phyloP scores from a whole-genome alignment of 1,140 invertebrate genomes.

The Drosophila truncata region DNA sequence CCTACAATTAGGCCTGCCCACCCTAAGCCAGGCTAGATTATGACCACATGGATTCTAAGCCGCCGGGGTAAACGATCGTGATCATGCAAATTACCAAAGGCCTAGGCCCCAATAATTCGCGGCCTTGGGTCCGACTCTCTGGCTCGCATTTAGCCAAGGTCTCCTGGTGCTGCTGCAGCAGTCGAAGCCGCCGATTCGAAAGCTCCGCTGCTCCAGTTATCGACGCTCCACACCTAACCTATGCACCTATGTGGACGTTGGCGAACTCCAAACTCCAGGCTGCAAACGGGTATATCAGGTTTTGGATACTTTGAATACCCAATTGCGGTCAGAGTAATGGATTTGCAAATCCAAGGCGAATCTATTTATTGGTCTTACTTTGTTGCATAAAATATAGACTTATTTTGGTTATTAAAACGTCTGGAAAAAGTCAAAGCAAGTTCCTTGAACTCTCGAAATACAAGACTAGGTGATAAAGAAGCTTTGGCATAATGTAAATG shows the following conservation, averaged over 20 bases:
- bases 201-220: conserved; percentile 69
- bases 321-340: conserved; percentile 32
- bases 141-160: conserved; percentile 40
- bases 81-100: conserved; percentile 37
- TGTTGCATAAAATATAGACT: conserved; percentile 2
- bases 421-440: not conserved
- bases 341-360: conserved; percentile 27
- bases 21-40: too few relatives aligned
- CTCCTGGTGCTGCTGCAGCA: conserved; percentile 55
- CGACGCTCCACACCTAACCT: conserved; percentile 58
- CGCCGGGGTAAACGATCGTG: conserved; percentile 4
- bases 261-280: conserved; percentile 14
- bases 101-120: conserved; percentile 36
- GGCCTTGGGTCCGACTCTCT: conserved; percentile 35
- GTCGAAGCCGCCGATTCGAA: conserved; percentile 36
- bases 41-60: conserved; percentile 27
- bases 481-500: too few relatives aligned
- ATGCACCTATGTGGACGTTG: conserved; percentile 44
- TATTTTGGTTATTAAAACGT: not conserved
- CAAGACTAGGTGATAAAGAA: not conserved
- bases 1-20: conserved; percentile 1
- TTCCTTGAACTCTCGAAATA: not conserved
- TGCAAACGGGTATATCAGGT: conserved; percentile 47
- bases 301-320: conserved; percentile 24
- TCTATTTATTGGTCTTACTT: conserved; percentile 11